A percentile compares a stretch with the other conserved stretches of the same genome.
phyloP scores from a whole-genome alignment of 2,888 invertebrate genomes.

The Pollenia labialis region DNA sequence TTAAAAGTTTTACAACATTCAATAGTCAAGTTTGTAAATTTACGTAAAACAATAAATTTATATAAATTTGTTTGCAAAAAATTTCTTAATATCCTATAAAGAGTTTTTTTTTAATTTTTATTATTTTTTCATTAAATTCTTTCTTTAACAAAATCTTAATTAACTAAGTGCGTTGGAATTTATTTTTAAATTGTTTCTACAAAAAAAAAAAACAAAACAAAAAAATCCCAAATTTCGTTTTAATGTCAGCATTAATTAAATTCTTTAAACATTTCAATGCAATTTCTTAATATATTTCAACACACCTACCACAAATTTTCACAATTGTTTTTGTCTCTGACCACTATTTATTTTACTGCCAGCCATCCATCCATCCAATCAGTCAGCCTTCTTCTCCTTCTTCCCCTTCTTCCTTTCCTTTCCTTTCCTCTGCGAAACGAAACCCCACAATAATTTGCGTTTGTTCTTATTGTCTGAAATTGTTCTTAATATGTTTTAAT shows the following conservation, averaged over 20 bases:
- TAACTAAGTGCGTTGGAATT: no score
- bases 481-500: slow-evolving; percentile 42
- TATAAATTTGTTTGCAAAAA: no score
- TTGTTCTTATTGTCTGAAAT: slow-evolving; percentile 40
- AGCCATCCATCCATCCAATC: slow-evolving; percentile 10
- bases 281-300: slow-evolving; percentile 51
- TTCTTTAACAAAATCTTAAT: no score
- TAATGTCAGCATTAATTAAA: slow-evolving; percentile 2
- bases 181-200: not conserved
- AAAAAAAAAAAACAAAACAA: not conserved
- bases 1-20: no score
- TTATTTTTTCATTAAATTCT: not conserved
- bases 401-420: no score
- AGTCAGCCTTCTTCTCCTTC: slow-evolving; percentile 12
- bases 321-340: slow-evolving; percentile 27
- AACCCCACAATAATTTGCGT: not conserved
- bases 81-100: no score
- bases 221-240: no score
- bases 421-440: not conserved
- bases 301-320: slow-evolving; percentile 51
- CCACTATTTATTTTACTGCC: slow-evolving; percentile 22
- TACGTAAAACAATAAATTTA: no score
- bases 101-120: no score
- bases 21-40: no score
- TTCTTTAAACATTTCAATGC: slow-evolving; percentile 3